phyloP scores from a whole-genome alignment of 2,113 vertebrate genomes.

The Erpornis zantholeuca region DNA sequence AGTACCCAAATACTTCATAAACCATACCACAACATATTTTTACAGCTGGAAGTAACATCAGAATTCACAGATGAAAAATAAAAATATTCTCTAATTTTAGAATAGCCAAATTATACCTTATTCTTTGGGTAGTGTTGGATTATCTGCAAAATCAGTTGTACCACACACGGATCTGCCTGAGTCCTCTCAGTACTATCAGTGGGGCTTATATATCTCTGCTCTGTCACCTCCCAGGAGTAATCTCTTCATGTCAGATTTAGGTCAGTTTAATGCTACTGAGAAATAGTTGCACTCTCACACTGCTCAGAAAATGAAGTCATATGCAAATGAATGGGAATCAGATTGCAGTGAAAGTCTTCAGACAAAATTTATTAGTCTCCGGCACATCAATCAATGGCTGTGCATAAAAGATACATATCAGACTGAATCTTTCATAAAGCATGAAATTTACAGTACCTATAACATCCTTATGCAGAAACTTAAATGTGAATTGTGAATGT shows the following conservation, averaged over 20 bases:
- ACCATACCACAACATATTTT: not conserved
- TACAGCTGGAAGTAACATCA: not conserved
- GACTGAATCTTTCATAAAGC: conserved; percentile 16
- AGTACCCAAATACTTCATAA: not conserved
- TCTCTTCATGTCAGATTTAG: not conserved
- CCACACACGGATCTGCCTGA: not conserved
- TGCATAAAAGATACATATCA: not conserved
- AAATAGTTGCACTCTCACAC: not conserved
- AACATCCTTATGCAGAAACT: conserved; percentile 32
- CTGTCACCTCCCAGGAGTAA: not conserved
- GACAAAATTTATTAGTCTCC: conserved; percentile 40
- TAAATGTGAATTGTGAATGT: conserved; percentile 40
- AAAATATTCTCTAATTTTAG: not conserved
- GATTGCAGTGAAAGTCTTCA: conserved; percentile 24
- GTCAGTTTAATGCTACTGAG: not conserved
- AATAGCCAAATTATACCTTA: not conserved
- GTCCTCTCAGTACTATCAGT: not conserved
- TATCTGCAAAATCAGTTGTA: not conserved
- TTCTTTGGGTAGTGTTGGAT: not conserved
- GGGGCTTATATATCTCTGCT: not conserved
- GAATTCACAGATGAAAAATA: not conserved
- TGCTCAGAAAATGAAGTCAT: conserved; percentile 27
- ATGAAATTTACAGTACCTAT: conserved; percentile 23
- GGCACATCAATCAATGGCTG: conserved; percentile 29
- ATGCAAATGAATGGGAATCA: conserved; percentile 51